Evolutionary conservation across 2,888 invertebrate genomes (phyloP).

Genomic region (Ferrisia virgata): DNA sequence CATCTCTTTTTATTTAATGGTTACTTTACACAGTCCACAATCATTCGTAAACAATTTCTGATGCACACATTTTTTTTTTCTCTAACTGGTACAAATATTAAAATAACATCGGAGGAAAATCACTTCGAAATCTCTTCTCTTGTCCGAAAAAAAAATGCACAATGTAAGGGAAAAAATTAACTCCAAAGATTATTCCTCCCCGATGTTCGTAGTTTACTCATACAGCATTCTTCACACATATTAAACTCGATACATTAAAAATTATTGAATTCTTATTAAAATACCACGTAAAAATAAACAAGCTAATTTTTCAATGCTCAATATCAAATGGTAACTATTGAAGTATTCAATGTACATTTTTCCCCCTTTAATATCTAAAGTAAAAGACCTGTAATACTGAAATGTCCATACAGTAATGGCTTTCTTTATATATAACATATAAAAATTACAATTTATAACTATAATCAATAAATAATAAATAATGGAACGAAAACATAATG

Average conservation of each 20-base stretch:
- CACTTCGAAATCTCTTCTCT: not conserved
- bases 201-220: not conserved
- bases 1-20: too few species aligned
- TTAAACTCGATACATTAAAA: conserved; percentile 1
- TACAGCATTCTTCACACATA: not conserved
- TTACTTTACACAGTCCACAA: not conserved
- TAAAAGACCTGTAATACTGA: not conserved
- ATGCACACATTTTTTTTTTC: not conserved
- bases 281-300: conserved; percentile 1
- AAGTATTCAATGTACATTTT: not conserved
- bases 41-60: too few species aligned
- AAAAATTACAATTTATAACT: not conserved
- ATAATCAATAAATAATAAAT: not conserved
- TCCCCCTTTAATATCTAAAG: not conserved
- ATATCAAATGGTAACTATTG: conserved; percentile 35
- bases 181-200: not conserved
- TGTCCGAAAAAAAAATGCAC: not conserved
- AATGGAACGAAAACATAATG: not conserved
- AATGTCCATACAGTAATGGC: not conserved
- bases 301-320: conserved; percentile 33
- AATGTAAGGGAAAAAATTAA: not conserved
- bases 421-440: not conserved
- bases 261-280: not conserved
- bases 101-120: not conserved
- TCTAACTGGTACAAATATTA: not conserved